Evolutionary conservation across 2,113 vertebrate species (phyloP), one percentile per base, ranked within the genome.

Genomic region (Indicator indicator): DNA sequence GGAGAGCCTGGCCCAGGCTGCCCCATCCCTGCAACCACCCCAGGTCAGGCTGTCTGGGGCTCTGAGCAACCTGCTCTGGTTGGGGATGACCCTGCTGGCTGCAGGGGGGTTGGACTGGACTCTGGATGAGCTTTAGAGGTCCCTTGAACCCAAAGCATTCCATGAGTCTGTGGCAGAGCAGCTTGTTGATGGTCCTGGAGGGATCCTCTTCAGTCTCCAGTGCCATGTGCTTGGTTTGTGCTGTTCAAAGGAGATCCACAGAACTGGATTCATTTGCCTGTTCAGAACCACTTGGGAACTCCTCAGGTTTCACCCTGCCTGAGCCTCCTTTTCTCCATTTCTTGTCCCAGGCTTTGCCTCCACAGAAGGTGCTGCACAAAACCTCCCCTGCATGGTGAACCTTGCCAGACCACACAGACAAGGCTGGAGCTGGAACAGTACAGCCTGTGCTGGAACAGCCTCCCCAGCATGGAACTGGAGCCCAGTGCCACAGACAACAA

Each of bases 351-450:
- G 38, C 50, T 84, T 60, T 84, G 80, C 59, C 65, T 91, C 60
- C 28, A 10, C 50, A 68, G 86, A 89, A 91, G 89, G 84, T 91
- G 70, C 88, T 85, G 52, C 75, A 44, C 76, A 63, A 77, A 92
- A 48, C 55, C 23, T 42, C 76, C 23, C 88, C 93, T 91, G 89
- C 44, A 21, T 15, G 12, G 44, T 6, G 60, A 74, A 32, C 36
- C 5, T 5, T 74, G 62, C 82, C 62, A 89, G 82, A 89, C 50
- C 77, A 94, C 86, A 89, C 55, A 72, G 86, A 82, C 86, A 86
- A 82, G n/a, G 4, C 1, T 55, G 44, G 79, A 63, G 79, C 69
- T 68, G 70, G 74, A 62, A 54, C 60, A 84, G 74, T 40, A 79
- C 69, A 90, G 48, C 5, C 7, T 87, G 78, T 87, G 67, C 83